Conservation (phyloP, 2,113 vertebrate species). For the Ariopsis seemanni region DNA sequence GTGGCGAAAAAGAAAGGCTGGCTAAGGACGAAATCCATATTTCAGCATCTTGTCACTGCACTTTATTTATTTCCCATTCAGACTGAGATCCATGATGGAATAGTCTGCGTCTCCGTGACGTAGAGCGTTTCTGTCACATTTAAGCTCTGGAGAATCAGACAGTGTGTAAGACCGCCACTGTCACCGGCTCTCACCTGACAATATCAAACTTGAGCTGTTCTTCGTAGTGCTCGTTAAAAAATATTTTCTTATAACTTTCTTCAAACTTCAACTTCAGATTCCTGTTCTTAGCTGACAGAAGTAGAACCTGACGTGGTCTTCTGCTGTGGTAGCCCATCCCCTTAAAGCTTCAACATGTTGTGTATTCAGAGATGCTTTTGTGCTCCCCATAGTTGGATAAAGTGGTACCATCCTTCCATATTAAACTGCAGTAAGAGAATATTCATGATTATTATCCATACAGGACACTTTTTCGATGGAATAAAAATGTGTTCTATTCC, state of each 20-base stretch:
- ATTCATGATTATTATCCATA: no score
- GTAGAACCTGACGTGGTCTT: not conserved
- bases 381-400: not conserved
- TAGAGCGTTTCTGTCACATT: conserved; percentile 40
- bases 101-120: conserved; percentile 52
- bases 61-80: conserved; percentile 65
- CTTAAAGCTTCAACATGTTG: no score
- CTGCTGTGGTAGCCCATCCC: not conserved
- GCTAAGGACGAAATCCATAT: conserved; percentile 53
- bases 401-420: conserved; percentile 35
- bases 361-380: not conserved
- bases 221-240: conserved; percentile 59
- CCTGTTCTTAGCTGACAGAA: not conserved
- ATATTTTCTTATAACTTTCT: not conserved
- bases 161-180: conserved; percentile 59
- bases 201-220: conserved; percentile 67
- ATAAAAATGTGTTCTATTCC: no score
- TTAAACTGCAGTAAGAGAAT: not conserved
- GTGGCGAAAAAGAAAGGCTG: not conserved
- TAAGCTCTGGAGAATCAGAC: conserved; percentile 62
- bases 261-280: not conserved
- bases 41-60: conserved; percentile 43
- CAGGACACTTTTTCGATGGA: no score
- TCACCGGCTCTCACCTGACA: conserved; percentile 64
- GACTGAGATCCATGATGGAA: conserved; percentile 64